These are phyloP conservation scores for Himalopsyche kuldschensis DNA, from an alignment of 2,888 invertebrate species.

Conservation along the genomic window DNA sequence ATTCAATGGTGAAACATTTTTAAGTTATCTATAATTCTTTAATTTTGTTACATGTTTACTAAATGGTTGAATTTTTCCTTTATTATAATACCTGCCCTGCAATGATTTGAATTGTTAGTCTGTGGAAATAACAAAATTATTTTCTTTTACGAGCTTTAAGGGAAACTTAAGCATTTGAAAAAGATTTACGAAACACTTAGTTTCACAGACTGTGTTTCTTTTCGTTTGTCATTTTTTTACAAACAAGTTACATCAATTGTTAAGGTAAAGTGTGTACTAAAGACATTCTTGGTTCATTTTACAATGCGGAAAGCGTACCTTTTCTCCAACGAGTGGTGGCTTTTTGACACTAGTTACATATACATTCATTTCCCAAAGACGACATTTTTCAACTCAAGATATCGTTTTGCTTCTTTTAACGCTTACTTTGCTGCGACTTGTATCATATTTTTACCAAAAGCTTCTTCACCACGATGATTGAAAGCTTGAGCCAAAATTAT, in stretches of 20 bases:
- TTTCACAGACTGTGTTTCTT: too few species aligned
- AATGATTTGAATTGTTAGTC: too few species aligned
- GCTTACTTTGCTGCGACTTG: background rate
- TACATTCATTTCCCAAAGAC: background rate
- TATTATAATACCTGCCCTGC: too few species aligned
- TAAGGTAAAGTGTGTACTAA: background rate
- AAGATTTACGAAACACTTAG: too few species aligned
- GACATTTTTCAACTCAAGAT: background rate
- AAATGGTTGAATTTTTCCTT: too few species aligned
- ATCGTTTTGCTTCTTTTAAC: background rate
- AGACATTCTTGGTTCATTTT: background rate
- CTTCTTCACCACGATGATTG: background rate
- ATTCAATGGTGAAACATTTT: too few species aligned
- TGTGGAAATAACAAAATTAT: too few species aligned
- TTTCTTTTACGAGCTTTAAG: too few species aligned
- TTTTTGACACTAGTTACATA: background rate
- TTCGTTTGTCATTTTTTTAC: too few species aligned
- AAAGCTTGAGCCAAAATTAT: background rate
- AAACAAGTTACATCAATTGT: background rate
- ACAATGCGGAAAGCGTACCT: background rate
- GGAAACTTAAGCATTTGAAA: too few species aligned
- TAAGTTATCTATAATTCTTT: too few species aligned
- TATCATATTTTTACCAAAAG: background rate
- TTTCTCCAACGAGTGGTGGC: background rate
- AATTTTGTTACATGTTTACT: too few species aligned